Evolutionary conservation across 2,888 invertebrate species (phyloP).

Genomic region (Furcula furcula): DNA sequence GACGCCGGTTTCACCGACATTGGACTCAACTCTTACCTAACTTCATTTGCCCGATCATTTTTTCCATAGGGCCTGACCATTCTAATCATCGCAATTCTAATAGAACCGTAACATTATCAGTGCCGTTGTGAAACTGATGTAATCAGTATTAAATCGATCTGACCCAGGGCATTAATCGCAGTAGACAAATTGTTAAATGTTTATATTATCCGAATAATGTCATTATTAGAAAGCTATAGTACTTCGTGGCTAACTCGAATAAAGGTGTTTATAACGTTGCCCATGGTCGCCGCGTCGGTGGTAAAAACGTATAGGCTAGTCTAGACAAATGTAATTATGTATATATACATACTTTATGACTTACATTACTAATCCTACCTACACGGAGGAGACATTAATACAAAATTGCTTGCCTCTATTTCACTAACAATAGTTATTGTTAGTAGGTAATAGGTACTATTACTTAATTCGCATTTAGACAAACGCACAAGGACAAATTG

Average conservation of each 20-base stretch:
- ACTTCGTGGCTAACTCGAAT: neutral
- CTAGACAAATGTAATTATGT: too few species aligned
- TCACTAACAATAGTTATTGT: too few species aligned
- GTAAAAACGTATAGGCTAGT: too few species aligned
- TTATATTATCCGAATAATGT: neutral
- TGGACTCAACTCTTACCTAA: constrained; percentile 67
- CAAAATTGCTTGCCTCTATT: too few species aligned
- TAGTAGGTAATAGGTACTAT: too few species aligned
- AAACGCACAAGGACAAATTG: too few species aligned
- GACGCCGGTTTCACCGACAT: constrained; percentile 65
- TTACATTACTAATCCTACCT: too few species aligned
- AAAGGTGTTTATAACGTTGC: neutral
- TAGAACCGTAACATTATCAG: constrained; percentile 33
- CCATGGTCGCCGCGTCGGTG: too few species aligned
- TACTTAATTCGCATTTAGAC: too few species aligned
- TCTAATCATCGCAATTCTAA: constrained; percentile 45
- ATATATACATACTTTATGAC: too few species aligned
- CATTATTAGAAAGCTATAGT: neutral
- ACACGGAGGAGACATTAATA: too few species aligned
- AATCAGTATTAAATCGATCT: constrained; percentile 28
- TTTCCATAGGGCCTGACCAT: constrained; percentile 30
- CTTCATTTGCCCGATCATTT: constrained; percentile 56
- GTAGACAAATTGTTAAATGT: constrained; percentile 4
- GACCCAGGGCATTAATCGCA: constrained; percentile 16
- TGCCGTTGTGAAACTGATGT: constrained; percentile 31